Evolutionary conservation across 2,797 vertebrate genomes (phyloP).

Genomic region (Allobates femoralis): DNA sequence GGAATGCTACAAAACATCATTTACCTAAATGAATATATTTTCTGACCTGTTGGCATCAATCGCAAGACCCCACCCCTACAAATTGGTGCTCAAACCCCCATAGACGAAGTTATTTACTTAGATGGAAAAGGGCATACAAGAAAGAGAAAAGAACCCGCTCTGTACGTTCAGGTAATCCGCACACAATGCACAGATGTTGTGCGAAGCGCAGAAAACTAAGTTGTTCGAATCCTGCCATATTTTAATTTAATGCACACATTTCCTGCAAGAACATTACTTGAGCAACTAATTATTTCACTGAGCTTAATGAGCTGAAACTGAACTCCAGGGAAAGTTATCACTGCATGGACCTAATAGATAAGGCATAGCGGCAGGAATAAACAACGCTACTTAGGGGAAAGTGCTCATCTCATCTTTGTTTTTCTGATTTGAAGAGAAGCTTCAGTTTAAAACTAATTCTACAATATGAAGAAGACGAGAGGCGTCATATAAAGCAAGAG

Average conservation of each 20-base stretch:
- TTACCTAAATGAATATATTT: too few species aligned
- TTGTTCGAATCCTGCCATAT: neutral
- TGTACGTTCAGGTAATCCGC: neutral
- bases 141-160: too few species aligned
- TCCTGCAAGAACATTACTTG: conserved; percentile 41
- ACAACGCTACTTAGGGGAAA: conserved; percentile 27
- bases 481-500: neutral
- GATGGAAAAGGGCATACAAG: too few species aligned
- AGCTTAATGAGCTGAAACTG: conserved; percentile 43
- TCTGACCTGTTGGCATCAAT: too few species aligned
- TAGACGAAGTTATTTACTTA: too few species aligned
- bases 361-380: conserved; percentile 27
- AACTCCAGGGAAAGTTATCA: conserved; percentile 51
- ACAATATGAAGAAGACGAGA: neutral
- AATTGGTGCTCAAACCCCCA: too few species aligned
- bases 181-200: neutral
- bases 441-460: neutral
- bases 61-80: too few species aligned
- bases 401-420: neutral
- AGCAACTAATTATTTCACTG: conserved; percentile 40
- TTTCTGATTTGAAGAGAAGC: neutral
- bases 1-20: too few species aligned
- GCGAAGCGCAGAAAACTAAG: neutral
- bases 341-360: conserved; percentile 28
- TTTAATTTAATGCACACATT: conserved; percentile 22